Base-by-base conservation (phyloP, 2,797 vertebrate genomes). In the Buceros bicornis region DNA sequence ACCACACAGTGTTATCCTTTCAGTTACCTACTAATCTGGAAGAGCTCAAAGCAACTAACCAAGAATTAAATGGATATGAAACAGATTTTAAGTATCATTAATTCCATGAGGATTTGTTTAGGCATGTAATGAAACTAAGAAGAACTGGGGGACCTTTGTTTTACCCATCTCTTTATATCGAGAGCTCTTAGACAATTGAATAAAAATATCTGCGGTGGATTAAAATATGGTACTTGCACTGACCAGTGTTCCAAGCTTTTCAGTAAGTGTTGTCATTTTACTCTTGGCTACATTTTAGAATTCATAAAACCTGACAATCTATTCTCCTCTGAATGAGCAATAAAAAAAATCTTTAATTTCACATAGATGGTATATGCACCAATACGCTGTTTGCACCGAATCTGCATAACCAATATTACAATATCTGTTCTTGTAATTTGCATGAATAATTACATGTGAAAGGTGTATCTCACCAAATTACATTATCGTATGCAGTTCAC, bases 401-500 rank as follows among this genome's bases (percentile, higher is more conserved):
- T 58, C 66, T 53, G 28, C 13, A 84, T 35, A 81, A 16, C 33
- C 20, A 67, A 48, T 58, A 64, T 26, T 61, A 57, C n/a, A 66
- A 25, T 65, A 56, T 35, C 51, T 89, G 71, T 80, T 40, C 43
- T 17, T 29, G 13, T 13, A 83, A 72, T 88, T 82, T 80, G 51
- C 50, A 93, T 80, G 17, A 96, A 88, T 94, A 90, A 95, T 88
- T 92, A 81, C 79, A 50, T 47, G 6, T 35, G 72, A 95, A 73
- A 89, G 45, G 53, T 37, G 16, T 31, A 54, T 40, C 58, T 76
- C 45, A 8, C 45, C 58, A 95, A 94, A 89, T 67, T 65, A 60
- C 53, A 57, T 65, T 60, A 57, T 70, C 24, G 1, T 8, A 29
- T 20, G 19, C 31, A 35, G 45, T 37, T 90, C 82, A 86, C 29